These are phyloP conservation scores for Eupsittula cactorum DNA, from an alignment of 2,113 vertebrate genomes.

Conservation along the genomic window DNA sequence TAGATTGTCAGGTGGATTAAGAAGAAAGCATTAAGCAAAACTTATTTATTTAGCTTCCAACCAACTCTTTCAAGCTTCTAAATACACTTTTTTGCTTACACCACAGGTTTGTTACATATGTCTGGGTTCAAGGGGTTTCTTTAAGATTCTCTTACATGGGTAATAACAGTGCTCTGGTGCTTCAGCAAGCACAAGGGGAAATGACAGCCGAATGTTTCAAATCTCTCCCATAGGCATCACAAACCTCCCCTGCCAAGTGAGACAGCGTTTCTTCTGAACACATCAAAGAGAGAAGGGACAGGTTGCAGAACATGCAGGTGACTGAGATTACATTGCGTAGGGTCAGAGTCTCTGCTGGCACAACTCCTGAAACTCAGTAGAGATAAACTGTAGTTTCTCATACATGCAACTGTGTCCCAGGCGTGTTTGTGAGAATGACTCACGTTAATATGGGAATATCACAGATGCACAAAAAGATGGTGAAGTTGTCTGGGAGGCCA, in stretches of 20 bases:
- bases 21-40: neutral
- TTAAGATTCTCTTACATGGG: neutral
- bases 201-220: neutral
- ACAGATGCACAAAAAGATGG: constrained; percentile 10
- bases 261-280: neutral
- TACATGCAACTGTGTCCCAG: neutral
- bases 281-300: neutral
- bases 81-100: neutral
- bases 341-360: neutral
- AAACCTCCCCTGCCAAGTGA: neutral
- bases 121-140: neutral
- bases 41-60: neutral
- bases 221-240: neutral
- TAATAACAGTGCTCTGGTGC: neutral
- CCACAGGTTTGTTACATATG: neutral
- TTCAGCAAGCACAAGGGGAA: neutral
- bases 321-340: accelerated
- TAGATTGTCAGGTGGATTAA: neutral
- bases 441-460: neutral
- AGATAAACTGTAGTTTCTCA: neutral
- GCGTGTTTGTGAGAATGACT: neutral
- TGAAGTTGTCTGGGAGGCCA: neutral
- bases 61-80: neutral
- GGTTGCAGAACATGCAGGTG: neutral
- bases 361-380: neutral